phyloP scores from a whole-genome alignment of 2,888 invertebrate species.

The Drosophila borborema region DNA sequence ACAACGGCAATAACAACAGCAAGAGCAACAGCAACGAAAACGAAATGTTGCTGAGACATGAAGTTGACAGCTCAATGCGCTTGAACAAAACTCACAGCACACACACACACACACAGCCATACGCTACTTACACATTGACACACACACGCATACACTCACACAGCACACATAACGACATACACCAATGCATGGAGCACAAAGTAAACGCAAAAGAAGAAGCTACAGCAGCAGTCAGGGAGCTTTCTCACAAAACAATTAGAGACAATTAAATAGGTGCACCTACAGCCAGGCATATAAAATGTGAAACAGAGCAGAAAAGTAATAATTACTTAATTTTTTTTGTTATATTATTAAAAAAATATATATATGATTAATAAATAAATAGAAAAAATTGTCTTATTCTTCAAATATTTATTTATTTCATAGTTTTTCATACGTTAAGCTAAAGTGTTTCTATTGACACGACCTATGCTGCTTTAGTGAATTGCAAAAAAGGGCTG shows the following conservation, averaged over 20 bases:
- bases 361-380: no score
- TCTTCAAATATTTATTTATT: background rate
- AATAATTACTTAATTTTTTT: no score
- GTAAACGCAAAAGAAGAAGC: constrained; percentile 49
- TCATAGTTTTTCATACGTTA: background rate
- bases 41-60: constrained; percentile 82
- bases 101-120: constrained; percentile 10
- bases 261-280: constrained; percentile 43
- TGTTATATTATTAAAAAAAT: no score
- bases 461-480: constrained; percentile 37
- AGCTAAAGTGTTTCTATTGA: constrained; percentile 32
- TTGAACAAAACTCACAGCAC: constrained; percentile 76
- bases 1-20: constrained; percentile 31
- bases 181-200: constrained; percentile 44
- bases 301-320: background rate
- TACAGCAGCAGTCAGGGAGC: constrained; percentile 22
- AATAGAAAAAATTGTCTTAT: no score
- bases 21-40: constrained; percentile 70
- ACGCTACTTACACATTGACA: constrained; percentile 16
- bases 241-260: constrained; percentile 36
- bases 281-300: background rate
- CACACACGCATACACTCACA: constrained; percentile 3
- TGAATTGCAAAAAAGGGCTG: constrained; percentile 52
- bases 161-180: constrained; percentile 29
- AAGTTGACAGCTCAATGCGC: constrained; percentile 84